Conservation (phyloP, 2,888 invertebrate genomes). For the Pherbina coryleti region DNA sequence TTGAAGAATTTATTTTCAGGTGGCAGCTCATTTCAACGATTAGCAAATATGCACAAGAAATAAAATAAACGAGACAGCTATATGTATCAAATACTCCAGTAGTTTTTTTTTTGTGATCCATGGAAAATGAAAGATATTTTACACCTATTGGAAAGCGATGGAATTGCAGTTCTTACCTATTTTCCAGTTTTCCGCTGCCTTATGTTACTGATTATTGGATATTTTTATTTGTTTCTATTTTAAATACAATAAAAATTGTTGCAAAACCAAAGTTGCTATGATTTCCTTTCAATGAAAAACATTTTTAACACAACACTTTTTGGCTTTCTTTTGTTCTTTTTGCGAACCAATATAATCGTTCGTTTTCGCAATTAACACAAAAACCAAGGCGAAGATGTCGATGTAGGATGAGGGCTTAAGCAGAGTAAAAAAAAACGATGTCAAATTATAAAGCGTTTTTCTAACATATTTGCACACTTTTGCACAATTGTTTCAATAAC, state of each 20-base stretch:
- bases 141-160: not conserved
- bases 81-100: not conserved
- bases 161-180: constrained; percentile 32
- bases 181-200: constrained; percentile 14
- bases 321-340: not conserved
- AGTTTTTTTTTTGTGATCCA: not conserved
- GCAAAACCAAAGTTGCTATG: not conserved
- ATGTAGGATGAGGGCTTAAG: constrained; percentile 42
- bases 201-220: not conserved
- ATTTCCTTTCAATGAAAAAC: not conserved
- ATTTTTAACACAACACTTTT: constrained; percentile 8
- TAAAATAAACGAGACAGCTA: not conserved
- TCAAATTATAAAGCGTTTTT: constrained; percentile 37
- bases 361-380: constrained; percentile 35
- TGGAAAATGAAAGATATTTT: constrained; percentile 1
- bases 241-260: not conserved
- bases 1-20: too few species aligned
- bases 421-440: constrained; percentile 32
- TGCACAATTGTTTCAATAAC: constrained; percentile 27
- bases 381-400: constrained; percentile 39
- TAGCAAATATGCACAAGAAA: not conserved
- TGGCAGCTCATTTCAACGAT: too few species aligned
- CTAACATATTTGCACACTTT: constrained; percentile 44
- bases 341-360: constrained; percentile 22
- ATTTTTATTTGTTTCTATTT: not conserved